A percentile compares a stretch with the other conserved stretches of the same genome.
These are phyloP conservation scores for Diabrotica undecimpunctata DNA, from an alignment of 1,140 invertebrate species.

Conservation along the genomic window DNA sequence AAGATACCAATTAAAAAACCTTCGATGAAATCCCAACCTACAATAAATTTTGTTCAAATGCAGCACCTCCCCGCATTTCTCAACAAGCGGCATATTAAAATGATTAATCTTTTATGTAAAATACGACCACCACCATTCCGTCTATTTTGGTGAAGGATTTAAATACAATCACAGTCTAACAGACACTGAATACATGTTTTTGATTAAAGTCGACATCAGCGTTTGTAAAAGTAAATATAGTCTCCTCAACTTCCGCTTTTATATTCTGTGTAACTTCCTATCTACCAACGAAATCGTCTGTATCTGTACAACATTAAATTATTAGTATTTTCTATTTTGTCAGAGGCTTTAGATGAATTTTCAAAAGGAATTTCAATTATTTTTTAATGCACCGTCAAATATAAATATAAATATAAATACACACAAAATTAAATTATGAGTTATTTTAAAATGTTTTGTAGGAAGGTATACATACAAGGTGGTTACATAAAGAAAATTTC, in stretches of 20 bases:
- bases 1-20: background rate
- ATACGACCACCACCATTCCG: background rate
- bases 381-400: too few relatives aligned
- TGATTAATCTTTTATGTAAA: slow-evolving; percentile 1
- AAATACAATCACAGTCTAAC: background rate
- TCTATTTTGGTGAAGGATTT: background rate
- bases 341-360: too few relatives aligned
- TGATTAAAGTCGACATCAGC: too few relatives aligned
- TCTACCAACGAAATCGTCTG: background rate
- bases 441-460: too few relatives aligned
- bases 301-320: background rate
- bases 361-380: too few relatives aligned
- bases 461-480: too few relatives aligned
- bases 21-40: background rate
- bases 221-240: too few relatives aligned
- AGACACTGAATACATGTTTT: background rate
- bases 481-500: too few relatives aligned
- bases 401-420: too few relatives aligned
- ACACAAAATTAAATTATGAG: too few relatives aligned
- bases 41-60: background rate
- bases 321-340: background rate
- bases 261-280: background rate
- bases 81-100: background rate
- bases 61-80: background rate
- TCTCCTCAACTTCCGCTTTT: too few relatives aligned